Conservation (phyloP, 1,140 invertebrate genomes). For the Nephila pilipes region DNA sequence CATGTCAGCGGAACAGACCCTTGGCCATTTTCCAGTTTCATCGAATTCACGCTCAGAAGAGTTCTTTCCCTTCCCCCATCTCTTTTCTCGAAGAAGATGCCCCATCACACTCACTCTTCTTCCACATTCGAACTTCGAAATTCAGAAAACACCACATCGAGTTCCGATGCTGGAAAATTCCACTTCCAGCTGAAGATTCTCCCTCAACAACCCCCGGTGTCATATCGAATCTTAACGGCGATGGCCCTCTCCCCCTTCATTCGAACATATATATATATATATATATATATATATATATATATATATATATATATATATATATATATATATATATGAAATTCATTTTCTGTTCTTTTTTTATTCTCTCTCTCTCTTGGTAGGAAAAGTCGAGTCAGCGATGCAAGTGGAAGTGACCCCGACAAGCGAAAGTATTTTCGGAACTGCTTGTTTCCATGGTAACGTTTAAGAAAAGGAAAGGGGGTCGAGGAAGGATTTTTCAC, state of each 20-base stretch:
- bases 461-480: background rate
- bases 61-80: background rate
- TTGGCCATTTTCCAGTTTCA: constrained; percentile 50
- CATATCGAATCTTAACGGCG: constrained; percentile 53
- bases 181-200: constrained; percentile 1
- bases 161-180: constrained; percentile 8
- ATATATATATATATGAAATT: too few species aligned
- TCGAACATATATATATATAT: background rate
- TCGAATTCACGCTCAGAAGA: constrained; percentile 30
- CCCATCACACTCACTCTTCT: constrained; percentile 5
- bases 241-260: background rate
- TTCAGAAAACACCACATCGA: background rate
- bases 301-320: too few species aligned
- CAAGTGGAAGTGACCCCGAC: constrained; percentile 36
- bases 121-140: background rate
- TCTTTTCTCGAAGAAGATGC: background rate
- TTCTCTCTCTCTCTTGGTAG: background rate
- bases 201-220: background rate
- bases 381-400: constrained; percentile 1
- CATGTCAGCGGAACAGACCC: constrained; percentile 9
- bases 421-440: constrained; percentile 34
- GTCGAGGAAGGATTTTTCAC: background rate
- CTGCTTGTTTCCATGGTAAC: constrained; percentile 12
- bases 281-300: too few species aligned
- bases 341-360: background rate